phyloP scores from a whole-genome alignment of 2,113 vertebrate species.

The Eolophus roseicapilla region DNA sequence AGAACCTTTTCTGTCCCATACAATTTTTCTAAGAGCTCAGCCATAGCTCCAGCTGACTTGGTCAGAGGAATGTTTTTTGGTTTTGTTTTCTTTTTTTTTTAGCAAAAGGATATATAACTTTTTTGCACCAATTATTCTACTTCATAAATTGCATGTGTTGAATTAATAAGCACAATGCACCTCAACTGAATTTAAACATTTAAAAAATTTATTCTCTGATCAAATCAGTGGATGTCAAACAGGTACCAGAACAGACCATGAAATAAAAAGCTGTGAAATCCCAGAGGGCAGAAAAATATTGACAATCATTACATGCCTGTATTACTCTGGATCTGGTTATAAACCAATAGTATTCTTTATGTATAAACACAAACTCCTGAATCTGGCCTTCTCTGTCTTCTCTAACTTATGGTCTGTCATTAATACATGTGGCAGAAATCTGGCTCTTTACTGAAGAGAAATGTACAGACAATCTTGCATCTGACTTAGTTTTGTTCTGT shows the following conservation, averaged over 20 bases:
- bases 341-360: background rate
- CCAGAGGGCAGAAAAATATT: background rate
- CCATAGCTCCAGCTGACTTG: background rate
- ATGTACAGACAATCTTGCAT: background rate
- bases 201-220: background rate
- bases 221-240: background rate
- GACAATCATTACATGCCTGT: background rate
- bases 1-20: background rate
- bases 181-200: background rate
- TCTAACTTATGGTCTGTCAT: background rate
- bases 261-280: background rate
- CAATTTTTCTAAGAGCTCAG: background rate
- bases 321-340: background rate
- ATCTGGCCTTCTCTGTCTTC: background rate
- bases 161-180: background rate
- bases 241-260: background rate
- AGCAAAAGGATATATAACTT: background rate
- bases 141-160: background rate
- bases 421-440: background rate
- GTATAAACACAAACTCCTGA: background rate
- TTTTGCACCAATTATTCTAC: background rate
- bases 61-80: background rate
- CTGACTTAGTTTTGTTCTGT: background rate
- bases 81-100: background rate
- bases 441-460: background rate